phyloP scores from a whole-genome alignment of 2,113 vertebrate genomes.

The Dolichallabes microphthalmus region DNA sequence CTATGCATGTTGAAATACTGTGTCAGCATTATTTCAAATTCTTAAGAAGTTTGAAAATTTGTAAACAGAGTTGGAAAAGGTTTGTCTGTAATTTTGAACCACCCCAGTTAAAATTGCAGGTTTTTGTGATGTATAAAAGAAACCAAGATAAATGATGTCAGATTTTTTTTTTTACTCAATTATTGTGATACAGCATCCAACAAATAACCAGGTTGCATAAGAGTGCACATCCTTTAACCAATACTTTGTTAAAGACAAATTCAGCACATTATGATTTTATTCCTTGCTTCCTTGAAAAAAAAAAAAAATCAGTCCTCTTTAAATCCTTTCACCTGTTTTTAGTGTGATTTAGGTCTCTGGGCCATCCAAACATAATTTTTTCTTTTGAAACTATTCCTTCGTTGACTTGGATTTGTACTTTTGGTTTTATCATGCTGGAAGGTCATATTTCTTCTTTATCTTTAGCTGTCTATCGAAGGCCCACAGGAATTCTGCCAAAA shows the following conservation, averaged over 20 bases:
- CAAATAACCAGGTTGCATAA: not conserved
- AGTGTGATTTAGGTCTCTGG: not conserved
- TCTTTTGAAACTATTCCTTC: not conserved
- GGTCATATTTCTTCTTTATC: not conserved
- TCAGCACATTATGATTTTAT: not conserved
- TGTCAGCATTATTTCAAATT: not conserved
- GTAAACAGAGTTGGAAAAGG: not conserved
- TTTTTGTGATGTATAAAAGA: not conserved
- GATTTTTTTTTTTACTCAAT: not conserved
- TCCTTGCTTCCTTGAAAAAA: not conserved
- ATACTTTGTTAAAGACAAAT: not conserved
- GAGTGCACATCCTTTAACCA: not conserved
- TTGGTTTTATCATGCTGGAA: not conserved
- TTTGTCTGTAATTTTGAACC: no score
- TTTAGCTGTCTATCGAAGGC: not conserved
- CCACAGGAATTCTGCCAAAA: not conserved
- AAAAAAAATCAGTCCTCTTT: not conserved
- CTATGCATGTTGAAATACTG: not conserved
- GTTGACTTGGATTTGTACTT: not conserved
- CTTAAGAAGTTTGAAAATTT: not conserved
- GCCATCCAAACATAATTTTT: not conserved
- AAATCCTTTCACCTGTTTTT: not conserved
- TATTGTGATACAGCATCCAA: not conserved
- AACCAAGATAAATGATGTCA: not conserved
- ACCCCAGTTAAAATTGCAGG: not conserved